phyloP scores from a whole-genome alignment of 2,888 invertebrate genomes.

The Brenthis hecate region DNA sequence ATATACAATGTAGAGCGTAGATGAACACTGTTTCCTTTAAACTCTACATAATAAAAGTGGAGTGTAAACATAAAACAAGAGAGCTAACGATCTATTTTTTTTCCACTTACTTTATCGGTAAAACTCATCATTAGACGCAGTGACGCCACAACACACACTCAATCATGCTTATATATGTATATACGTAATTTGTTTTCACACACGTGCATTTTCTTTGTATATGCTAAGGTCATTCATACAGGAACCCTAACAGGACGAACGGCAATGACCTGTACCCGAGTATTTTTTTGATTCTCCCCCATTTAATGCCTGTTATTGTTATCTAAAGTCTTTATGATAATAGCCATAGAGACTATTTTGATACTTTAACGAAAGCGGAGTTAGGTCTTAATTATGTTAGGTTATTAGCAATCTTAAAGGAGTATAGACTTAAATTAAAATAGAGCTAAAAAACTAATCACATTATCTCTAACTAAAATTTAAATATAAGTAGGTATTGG shows the following conservation, averaged over 20 bases:
- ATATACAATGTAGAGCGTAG: no score
- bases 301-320: slow-evolving; percentile 20
- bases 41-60: no score
- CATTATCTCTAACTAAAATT: no score
- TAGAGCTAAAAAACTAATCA: background rate
- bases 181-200: slow-evolving; percentile 5
- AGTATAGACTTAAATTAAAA: slow-evolving; percentile 3
- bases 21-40: no score
- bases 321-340: slow-evolving; percentile 21
- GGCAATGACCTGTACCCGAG: slow-evolving; percentile 48
- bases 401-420: background rate
- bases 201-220: slow-evolving; percentile 19
- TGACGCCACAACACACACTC: slow-evolving; percentile 40
- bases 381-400: no score
- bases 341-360: slow-evolving; percentile 19
- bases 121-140: slow-evolving; percentile 37
- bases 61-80: no score
- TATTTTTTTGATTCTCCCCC: slow-evolving; percentile 35
- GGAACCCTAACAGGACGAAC: slow-evolving; percentile 47
- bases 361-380: background rate
- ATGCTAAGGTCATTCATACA: slow-evolving; percentile 51
- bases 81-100: background rate
- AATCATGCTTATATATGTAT: slow-evolving; percentile 2
- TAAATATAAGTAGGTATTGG: no score
- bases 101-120: background rate